A percentile compares a stretch with the other conserved stretches of the same genome.
Evolutionary conservation across 2,797 vertebrate species (phyloP).

Genomic region (Apodemus agrarius): DNA sequence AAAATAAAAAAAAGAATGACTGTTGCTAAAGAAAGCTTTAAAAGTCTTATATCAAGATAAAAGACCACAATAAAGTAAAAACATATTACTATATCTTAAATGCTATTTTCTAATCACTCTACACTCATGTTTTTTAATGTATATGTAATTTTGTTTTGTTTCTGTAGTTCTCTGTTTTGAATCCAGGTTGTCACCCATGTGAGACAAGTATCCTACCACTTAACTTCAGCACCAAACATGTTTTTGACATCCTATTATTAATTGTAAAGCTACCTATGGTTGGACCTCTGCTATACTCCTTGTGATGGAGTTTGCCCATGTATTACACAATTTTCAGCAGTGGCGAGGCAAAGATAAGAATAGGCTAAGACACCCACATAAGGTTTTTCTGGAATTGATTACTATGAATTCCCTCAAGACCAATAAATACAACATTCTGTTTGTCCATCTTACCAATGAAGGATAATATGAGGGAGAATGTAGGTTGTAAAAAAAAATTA

Average conservation of each 20-base stretch:
- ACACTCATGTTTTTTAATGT: background rate
- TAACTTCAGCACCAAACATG: background rate
- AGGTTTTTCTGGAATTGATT: background rate
- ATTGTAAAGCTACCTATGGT: background rate
- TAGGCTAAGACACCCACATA: too few species aligned
- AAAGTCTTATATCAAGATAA: too few species aligned
- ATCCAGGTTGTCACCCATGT: background rate
- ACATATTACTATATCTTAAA: background rate
- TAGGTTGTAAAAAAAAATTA: background rate
- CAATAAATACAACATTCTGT: background rate
- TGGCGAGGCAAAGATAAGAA: background rate
- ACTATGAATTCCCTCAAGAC: background rate
- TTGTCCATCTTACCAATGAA: background rate
- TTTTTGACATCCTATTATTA: background rate
- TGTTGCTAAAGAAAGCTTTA: too few species aligned
- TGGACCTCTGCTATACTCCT: too few species aligned
- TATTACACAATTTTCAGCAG: background rate
- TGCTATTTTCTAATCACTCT: background rate
- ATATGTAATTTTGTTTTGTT: background rate
- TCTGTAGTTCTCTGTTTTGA: background rate
- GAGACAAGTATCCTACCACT: background rate
- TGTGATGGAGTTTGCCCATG: background rate
- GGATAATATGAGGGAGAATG: background rate
- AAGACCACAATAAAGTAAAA: too few species aligned
- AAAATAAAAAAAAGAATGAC: too few species aligned